Conservation (phyloP, 2,797 vertebrate genomes). For the Prunella strophiata region DNA sequence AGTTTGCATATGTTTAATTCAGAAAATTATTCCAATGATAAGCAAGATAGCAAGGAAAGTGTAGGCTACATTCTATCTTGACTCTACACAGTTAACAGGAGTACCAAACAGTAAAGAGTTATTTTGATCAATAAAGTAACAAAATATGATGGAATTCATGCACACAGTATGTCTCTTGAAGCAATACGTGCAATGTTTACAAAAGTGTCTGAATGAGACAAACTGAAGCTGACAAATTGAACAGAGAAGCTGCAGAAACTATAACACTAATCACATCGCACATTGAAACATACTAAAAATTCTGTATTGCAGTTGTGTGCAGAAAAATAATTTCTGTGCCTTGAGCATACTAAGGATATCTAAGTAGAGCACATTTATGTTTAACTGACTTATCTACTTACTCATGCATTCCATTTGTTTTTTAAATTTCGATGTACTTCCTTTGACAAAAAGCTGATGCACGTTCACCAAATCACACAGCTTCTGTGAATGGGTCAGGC, state of each 20-base stretch:
- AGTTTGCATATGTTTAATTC: neutral
- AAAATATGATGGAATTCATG: neutral
- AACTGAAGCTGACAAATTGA: slow-evolving; percentile 11
- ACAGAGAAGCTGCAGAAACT: neutral
- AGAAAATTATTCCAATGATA: neutral
- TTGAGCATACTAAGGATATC: neutral
- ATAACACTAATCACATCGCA: neutral
- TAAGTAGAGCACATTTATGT: neutral
- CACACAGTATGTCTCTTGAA: neutral
- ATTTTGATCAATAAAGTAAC: slow-evolving; percentile 20
- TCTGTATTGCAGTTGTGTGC: neutral
- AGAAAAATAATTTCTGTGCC: neutral
- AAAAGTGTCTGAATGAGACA: neutral
- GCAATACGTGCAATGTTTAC: neutral
- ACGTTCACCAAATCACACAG: neutral
- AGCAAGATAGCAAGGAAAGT: neutral
- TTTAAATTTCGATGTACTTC: neutral
- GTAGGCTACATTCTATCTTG: neutral
- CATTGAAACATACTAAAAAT: neutral
- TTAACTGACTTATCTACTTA: neutral
- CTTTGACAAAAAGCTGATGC: neutral
- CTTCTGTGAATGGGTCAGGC: neutral
- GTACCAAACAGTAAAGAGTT: neutral
- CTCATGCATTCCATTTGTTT: neutral
- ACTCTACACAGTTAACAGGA: neutral